These are phyloP conservation scores for Martes martes DNA, from an alignment of 2,113 vertebrate species.

Conservation along the genomic window DNA sequence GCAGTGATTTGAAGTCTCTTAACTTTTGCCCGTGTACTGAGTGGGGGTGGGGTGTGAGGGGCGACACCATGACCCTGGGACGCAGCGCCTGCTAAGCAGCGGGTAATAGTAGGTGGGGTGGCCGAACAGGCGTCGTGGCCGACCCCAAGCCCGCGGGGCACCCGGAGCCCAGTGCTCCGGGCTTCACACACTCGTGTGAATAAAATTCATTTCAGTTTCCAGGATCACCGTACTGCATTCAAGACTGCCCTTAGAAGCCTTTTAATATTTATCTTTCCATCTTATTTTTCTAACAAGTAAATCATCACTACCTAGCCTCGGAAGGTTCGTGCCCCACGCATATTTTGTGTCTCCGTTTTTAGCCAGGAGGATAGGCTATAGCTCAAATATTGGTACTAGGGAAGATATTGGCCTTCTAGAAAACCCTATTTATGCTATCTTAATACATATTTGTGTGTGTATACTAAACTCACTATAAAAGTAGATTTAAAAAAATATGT, in stretches of 20 bases:
- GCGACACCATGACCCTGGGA: fast-evolving
- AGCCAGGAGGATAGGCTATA: background rate
- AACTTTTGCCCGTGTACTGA: no score
- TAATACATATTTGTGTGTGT: background rate
- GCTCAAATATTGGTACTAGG: background rate
- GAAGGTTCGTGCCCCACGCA: background rate
- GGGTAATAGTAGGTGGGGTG: fast-evolving
- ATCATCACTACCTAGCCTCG: background rate
- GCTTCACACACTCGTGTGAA: fast-evolving
- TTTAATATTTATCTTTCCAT: background rate
- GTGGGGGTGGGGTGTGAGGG: no score
- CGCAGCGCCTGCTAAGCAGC: no score
- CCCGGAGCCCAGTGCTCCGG: background rate
- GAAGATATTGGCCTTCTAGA: background rate
- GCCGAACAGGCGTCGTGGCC: fast-evolving
- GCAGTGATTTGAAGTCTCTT: background rate
- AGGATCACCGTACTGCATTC: no score
- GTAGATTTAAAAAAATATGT: background rate
- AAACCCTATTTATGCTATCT: background rate
- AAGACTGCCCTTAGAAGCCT: background rate
- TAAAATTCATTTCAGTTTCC: background rate
- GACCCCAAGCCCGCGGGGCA: fast-evolving
- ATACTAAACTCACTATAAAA: background rate
- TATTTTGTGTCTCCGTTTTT: background rate
- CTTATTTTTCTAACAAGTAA: background rate